Base-by-base conservation (phyloP, 2,113 vertebrate species). In the Sprattus sprattus region DNA sequence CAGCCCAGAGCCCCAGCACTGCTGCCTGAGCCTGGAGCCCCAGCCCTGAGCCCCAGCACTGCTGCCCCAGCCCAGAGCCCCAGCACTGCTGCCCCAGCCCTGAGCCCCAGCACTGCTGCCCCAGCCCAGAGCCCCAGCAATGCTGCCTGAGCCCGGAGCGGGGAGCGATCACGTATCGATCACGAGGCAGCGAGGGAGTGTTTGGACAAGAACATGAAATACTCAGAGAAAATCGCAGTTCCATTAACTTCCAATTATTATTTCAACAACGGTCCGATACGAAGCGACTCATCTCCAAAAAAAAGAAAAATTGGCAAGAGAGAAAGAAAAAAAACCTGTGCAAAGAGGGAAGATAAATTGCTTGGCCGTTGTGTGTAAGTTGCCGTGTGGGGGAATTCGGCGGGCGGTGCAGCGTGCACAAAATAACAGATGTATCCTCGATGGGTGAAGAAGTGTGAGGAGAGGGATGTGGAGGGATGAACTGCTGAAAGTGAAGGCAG, bases 161-260 rank as follows among this genome's bases (percentile, higher is more conserved):
- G 88, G 88, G 90, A 88, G 91, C 80, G 57, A 85, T n/a, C n/a
- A n/a, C 91, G 90, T 91, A 94, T 94, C 91, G 94, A 95, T 92
- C 90, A 90, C 92, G 90, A 91, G 90, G 92, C 91, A 91, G 92
- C 90, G 93, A 94, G 91, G 92, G 93, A 94, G 92, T 18, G n/a
- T 91, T 85, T 87, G 87, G 86, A 90, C 88, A 49, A 91, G 87
- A 88, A 88, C 88, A 50, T 67, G 90, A 85, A 78, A 78, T 78
- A 39, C 28, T 6, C 71, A 44, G 28, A 32, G 71, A 78, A 32
- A 78, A 6, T 15, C 71, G 16, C 11, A 15, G 10, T 39, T 78
- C 71, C 44, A 78, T 78, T 78, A 78, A 71, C 64, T 32, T 71
- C 64, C 9, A 25, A 71, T 71, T 71, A 71, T 71, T 71, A 32